Base-by-base conservation (phyloP, 2,797 vertebrate species). In the Nyctalus aviator region DNA sequence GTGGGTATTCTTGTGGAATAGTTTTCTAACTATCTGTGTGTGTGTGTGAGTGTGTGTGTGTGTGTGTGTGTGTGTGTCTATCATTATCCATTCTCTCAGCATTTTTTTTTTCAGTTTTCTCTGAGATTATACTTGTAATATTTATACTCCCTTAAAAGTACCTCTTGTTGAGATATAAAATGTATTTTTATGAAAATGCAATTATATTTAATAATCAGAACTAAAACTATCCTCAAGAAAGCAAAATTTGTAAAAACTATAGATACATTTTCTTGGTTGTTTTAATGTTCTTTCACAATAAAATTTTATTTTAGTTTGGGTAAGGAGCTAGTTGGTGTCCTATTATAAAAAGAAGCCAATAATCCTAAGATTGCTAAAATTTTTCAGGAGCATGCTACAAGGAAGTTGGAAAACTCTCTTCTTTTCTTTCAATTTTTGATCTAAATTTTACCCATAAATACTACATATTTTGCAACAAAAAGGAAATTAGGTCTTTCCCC, bases 161-260 rank as follows among this genome's bases (percentile, higher is more conserved):
- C 8, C 25, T 95, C 6, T 71, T 81, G 6, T 88, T 86, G 57
- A n/a, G 12, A 64, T 41, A 25, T 6, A 76, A 81, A 55, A 77
- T 21, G 8, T 37, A 20, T 18, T 18, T 94, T 90, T 73, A 90
- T 14, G 48, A 94, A 94, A 90, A n/a, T 35, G 2, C 11, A 41
- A 8, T 55, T 57, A 72, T 71, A 4, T 69, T 90, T 84, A 82
- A 82, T 68, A 94, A 81, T 92, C 13, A 83, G 92, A 89, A 68
- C n/a, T 20, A 53, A 93, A 88, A 41, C 9, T 53, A 66, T 50
- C 3, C 10, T 46, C 53, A 30, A 37, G 77, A 71, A 82, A 57
- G 66, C 14, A 84, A 37, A 82, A n/a, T 82, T 95, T 88, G 20
- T 83, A 32, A 8, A 53, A 48, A 32, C 27, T 57, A 15, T 4